Evolutionary conservation across 2,113 vertebrate genomes (phyloP), one percentile per base, ranked within the genome.

Genomic region (Cisticola juncidis): DNA sequence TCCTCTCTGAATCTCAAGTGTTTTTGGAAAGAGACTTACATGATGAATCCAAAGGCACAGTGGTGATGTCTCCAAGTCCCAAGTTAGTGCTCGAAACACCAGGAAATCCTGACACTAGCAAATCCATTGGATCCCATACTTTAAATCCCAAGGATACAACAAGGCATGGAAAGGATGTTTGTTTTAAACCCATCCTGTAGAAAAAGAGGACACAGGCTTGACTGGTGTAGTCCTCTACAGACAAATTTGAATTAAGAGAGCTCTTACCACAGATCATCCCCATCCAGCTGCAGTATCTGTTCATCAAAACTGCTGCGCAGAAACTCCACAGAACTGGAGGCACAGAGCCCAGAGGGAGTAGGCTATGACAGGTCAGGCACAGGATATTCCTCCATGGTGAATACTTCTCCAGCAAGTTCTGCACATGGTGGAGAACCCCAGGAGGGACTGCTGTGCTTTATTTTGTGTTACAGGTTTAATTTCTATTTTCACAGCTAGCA

Each of bases 401-500:
- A 51, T 38, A 40, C 42, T 79, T 33, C 42, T 57, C 23, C 35
- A 62, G 19, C 17, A 53, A 40, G 31, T 45, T 48, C 36, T 1
- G 0, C 6, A 9, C 0, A 0, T 3, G n/a, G 36, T 5, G 22
- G 38, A 71, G 81, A 91, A 36, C 28, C 28, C 14, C 45, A 48
- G 36, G 31, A 81, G 11, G 31, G 40, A 42, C 44, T 33, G 26
- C 56, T 65, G 18, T 8, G 18, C 14, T 48, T 74, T 51, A 8
- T 86, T 79, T 65, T 44, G 16, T 38, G 19, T 33, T 38, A 61
- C 4, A 3, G 48, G 29, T 42, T 65, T 19, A 50, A 11, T 44
- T 66, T 70, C 36, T 33, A 31, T 65, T 94, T 85, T 62, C 68
- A 82, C 28, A 79, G 56, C 45, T 36, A 28, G 60, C 26, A 17